These are phyloP conservation scores for Zapus hudsonius DNA, from an alignment of 2,113 vertebrate genomes.

Conservation along the genomic window DNA sequence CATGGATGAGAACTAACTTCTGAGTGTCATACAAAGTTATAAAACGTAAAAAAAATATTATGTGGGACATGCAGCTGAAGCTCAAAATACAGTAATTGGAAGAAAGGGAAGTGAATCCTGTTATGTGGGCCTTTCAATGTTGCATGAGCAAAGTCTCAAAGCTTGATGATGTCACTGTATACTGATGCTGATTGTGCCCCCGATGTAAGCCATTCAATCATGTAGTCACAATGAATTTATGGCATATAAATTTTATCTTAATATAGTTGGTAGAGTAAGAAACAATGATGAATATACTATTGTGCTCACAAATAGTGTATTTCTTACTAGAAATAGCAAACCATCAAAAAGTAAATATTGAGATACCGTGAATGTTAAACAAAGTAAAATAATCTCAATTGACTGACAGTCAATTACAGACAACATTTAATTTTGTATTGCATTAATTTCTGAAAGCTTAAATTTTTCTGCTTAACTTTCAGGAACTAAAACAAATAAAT, in stretches of 20 bases:
- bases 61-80: too few species aligned
- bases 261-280: not conserved
- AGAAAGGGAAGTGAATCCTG: not conserved
- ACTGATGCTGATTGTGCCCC: not conserved
- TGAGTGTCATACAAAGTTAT: too few species aligned
- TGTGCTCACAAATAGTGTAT: not conserved
- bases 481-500: too few species aligned
- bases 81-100: too few species aligned
- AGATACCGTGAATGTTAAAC: not conserved
- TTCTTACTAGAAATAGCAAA: not conserved
- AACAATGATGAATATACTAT: not conserved
- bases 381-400: not conserved
- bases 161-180: not conserved
- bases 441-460: too few species aligned
- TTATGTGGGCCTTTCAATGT: not conserved
- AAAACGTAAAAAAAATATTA: too few species aligned
- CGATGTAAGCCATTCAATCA: not conserved
- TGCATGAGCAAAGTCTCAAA: not conserved
- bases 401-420: not conserved
- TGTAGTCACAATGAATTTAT: not conserved
- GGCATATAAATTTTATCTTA: not conserved
- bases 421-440: not conserved
- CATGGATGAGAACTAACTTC: too few species aligned
- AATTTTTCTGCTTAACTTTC: too few species aligned
- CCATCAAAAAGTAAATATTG: not conserved